Evolutionary conservation across 2,888 invertebrate genomes (phyloP), one percentile per base, ranked within the genome.

Genomic region (Papilio elwesi): DNA sequence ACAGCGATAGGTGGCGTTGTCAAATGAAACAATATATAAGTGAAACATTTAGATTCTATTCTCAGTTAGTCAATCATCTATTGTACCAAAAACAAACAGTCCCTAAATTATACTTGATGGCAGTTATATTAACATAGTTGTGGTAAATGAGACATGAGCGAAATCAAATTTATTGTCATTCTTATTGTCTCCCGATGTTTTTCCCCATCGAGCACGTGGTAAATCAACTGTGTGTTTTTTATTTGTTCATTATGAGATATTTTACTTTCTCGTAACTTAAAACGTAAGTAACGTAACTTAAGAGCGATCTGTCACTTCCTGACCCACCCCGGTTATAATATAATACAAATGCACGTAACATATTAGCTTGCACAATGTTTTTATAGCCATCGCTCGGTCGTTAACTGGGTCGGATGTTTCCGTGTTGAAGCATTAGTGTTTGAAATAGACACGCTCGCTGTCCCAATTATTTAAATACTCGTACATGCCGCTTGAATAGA

Each of bases 391-490:
- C 70, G 70, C 76, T 73, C 76, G 70, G 72, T 75, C 74, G 77
- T 80, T 77, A 83, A 81, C 75, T 77, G 71, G 77, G 80, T 79
- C 75, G 75, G 74, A 74, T 75, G 73, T 76, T 77, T 74, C 68
- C 74, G 74, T 71, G 64, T 75, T 69, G 70, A 73, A 76, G 76
- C 78, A 73, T 76, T 77, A 74, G 68, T 53, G 66, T 75, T 80
- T 78, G 78, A 79, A 80, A 81, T 77, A 78, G 79, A 78, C 66
- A 75, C 75, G 76, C 75, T 74, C 74, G 76, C 67, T 76, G 79
- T 74, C 79, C 78, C 78, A 79, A 82, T 81, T 83, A 79, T 79
- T 78, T 62, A 69, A 71, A 75, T 67, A 59, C 59, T 13, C 38
- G 13, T 38, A 59, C 38, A 75, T 74, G 75, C 75, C 77, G 51